These are phyloP conservation scores for Pseudorasbora parva DNA, from an alignment of 2,113 vertebrate genomes.

Conservation along the genomic window DNA sequence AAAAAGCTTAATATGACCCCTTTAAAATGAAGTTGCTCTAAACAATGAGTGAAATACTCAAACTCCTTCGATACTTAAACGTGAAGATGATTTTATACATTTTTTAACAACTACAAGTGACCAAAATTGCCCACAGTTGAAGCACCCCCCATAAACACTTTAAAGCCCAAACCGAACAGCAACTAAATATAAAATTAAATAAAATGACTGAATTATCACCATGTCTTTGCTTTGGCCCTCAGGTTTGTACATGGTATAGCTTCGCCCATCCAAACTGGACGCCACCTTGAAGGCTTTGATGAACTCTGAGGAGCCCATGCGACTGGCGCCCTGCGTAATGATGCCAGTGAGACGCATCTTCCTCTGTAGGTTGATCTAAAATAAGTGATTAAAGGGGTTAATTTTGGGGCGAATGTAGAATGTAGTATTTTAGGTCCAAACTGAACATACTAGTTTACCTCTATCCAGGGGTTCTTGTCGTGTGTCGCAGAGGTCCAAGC, in stretches of 20 bases:
- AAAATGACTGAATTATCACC: constrained; percentile 69
- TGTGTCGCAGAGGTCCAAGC: constrained; percentile 93
- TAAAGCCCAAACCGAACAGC: neutral
- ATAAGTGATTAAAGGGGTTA: neutral
- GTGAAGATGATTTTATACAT: too few relatives aligned
- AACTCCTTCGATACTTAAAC: neutral
- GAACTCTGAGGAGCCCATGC: constrained; percentile 81
- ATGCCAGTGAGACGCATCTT: constrained; percentile 87
- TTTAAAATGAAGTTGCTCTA: neutral
- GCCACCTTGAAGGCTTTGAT: constrained; percentile 88
- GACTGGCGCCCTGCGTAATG: constrained; percentile 89
- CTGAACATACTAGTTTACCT: constrained; percentile 73
- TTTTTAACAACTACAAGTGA: neutral
- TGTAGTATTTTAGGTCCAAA: neutral
- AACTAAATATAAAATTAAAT: neutral
- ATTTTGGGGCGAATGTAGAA: neutral
- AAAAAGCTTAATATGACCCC: too few relatives aligned
- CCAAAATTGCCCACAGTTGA: neutral
- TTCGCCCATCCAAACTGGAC: constrained; percentile 82
- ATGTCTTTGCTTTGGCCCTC: constrained; percentile 73
- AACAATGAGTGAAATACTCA: neutral
- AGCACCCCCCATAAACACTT: neutral
- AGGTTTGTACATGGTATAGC: constrained; percentile 77
- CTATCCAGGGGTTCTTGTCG: constrained; percentile 91
- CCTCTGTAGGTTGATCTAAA: constrained; percentile 86